A percentile compares a stretch with the other conserved stretches of the same genome.
Conservation (phyloP, 2,888 invertebrate genomes). For the Sesia apiformis region DNA sequence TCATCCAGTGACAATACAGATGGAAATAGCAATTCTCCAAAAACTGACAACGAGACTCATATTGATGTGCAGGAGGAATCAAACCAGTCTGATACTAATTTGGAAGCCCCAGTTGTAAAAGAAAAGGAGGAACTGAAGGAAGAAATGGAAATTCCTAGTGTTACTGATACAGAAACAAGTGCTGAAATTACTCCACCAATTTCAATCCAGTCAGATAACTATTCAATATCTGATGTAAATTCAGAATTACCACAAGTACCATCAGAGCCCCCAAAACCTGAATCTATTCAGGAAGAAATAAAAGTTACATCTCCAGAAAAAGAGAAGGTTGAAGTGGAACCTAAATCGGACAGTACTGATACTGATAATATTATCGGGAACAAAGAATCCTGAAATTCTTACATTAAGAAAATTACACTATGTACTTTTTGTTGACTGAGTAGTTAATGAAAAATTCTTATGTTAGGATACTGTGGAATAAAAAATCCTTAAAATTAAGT, state of each 20-base stretch:
- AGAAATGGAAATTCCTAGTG: constrained; percentile 15
- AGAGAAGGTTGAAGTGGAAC: constrained; percentile 14
- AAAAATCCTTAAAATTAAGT: too few relatives aligned
- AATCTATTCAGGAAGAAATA: background rate
- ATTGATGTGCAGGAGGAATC: constrained; percentile 40
- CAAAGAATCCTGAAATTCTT: background rate
- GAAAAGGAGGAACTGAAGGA: constrained; percentile 15
- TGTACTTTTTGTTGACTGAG: too few relatives aligned
- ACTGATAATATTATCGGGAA: background rate
- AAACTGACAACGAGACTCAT: constrained; percentile 36
- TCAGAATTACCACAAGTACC: constrained; percentile 37
- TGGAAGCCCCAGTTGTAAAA: constrained; percentile 19
- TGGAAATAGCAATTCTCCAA: constrained; percentile 62
- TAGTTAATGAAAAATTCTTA: too few relatives aligned
- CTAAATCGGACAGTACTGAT: background rate
- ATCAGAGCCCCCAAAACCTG: constrained; percentile 7
- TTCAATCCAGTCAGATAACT: constrained; percentile 45
- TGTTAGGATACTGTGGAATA: too few relatives aligned
- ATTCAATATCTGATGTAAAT: constrained; percentile 59
- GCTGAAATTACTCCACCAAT: constrained; percentile 22
- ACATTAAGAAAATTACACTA: too few relatives aligned
- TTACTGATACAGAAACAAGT: constrained; percentile 14
- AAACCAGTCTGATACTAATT: constrained; percentile 25
- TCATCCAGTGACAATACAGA: constrained; percentile 65
- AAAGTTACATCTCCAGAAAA: constrained; percentile 18